Percentiles rank a stretch among this genome's conserved stretches.
Evolutionary conservation across 2,888 invertebrate genomes (phyloP).

Genomic region (Cremastinae sp.): DNA sequence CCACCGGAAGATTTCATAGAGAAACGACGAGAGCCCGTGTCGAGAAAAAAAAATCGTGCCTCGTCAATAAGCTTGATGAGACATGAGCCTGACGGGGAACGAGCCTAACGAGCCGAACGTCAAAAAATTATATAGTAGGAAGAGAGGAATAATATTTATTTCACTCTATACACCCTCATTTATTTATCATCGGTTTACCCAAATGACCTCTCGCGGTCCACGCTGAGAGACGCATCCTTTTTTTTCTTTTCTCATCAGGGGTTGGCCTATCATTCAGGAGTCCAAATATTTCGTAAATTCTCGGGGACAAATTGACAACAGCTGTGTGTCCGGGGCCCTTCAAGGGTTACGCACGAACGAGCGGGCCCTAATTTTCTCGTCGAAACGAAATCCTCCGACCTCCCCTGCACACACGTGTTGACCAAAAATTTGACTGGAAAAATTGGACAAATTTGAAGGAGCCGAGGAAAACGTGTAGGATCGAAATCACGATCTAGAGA

Average conservation of each 20-base stretch:
- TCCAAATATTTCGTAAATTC: constrained; percentile 59
- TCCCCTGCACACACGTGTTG: constrained; percentile 25
- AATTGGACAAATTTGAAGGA: not conserved
- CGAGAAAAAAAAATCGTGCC: too few relatives aligned
- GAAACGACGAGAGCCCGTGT: too few relatives aligned
- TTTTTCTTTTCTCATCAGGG: not conserved
- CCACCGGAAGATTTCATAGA: too few relatives aligned
- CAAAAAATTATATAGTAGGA: not conserved
- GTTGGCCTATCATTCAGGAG: constrained; percentile 14
- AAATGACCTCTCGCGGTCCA: constrained; percentile 40
- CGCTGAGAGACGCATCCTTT: too few relatives aligned
- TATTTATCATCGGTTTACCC: not conserved
- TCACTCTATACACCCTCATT: constrained; percentile 31
- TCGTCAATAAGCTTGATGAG: too few relatives aligned
- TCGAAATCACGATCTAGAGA: not conserved
- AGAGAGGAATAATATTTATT: constrained; percentile 35
- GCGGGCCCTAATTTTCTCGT: constrained; percentile 28
- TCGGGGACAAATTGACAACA: constrained; percentile 68
- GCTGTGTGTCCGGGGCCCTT: constrained; percentile 60
- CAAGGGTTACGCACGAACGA: constrained; percentile 51
- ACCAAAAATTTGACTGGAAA: constrained; percentile 7
- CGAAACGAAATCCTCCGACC: constrained; percentile 14
- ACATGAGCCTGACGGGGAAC: too few relatives aligned
- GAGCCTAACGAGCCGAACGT: constrained; percentile 26
- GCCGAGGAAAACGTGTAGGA: not conserved